Evolutionary conservation across 2,797 vertebrate species (phyloP).

Genomic region (Coluber constrictor): DNA sequence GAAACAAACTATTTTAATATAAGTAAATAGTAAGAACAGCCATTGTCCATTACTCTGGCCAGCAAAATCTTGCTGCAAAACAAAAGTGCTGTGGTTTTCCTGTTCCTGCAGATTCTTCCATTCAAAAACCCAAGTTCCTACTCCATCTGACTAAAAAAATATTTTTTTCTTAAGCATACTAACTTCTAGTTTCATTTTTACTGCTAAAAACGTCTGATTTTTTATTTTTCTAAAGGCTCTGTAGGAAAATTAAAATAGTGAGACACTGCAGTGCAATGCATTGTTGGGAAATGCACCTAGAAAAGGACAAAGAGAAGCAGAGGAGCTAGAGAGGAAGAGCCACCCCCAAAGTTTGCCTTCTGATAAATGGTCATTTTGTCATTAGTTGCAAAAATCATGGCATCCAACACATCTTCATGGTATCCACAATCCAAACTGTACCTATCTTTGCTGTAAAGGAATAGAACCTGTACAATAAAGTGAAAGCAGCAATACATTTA

Average conservation of each 20-base stretch:
- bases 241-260: background rate
- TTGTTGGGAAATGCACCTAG: background rate
- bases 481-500: background rate
- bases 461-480: background rate
- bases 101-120: background rate
- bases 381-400: background rate
- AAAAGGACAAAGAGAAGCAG: background rate
- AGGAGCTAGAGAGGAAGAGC: background rate
- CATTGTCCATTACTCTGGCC: background rate
- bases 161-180: background rate
- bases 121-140: background rate
- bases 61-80: background rate
- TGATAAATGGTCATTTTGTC: background rate
- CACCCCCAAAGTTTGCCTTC: background rate
- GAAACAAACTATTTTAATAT: background rate
- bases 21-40: background rate
- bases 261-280: background rate
- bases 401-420: background rate
- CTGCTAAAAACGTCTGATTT: background rate
- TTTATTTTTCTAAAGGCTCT: background rate
- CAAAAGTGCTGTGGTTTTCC: background rate
- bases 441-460: background rate
- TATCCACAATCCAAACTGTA: background rate
- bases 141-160: background rate
- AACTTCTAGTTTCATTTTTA: background rate